Percentiles rank a stretch among this genome's conserved stretches.
Conservation (phyloP, 2,888 invertebrate genomes). For the Troglohyphantes excavatus region DNA sequence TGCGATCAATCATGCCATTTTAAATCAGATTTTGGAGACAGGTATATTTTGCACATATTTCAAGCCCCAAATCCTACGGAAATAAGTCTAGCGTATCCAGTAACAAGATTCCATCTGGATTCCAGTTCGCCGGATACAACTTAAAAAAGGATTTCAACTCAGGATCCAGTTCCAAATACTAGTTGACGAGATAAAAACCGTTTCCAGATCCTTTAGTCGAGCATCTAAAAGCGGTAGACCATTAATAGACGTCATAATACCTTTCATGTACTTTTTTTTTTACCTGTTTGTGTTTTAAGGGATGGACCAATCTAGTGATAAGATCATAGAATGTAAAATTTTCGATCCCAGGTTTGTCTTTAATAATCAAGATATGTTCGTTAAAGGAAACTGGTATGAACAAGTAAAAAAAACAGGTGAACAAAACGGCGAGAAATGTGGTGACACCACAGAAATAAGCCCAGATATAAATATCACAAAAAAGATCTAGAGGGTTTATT, state of each 20-base stretch:
- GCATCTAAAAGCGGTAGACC: constrained; percentile 9
- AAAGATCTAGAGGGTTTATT: constrained; percentile 3
- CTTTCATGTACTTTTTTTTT: constrained; percentile 9
- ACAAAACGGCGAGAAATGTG: neutral
- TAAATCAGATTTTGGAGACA: constrained; percentile 34
- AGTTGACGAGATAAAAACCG: constrained; percentile 34
- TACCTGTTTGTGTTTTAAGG: neutral
- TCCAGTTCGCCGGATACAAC: constrained; percentile 34
- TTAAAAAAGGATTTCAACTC: constrained; percentile 60
- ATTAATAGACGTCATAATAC: constrained; percentile 18
- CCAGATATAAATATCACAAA: neutral
- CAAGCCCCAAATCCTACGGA: neutral
- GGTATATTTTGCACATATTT: constrained; percentile 46
- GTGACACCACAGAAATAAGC: neutral
- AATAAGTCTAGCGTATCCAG: constrained; percentile 5
- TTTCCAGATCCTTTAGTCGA: constrained; percentile 12
- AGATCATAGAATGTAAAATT: neutral
- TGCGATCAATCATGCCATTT: neutral
- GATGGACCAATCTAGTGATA: neutral
- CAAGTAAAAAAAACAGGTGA: neutral
- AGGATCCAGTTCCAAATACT: neutral
- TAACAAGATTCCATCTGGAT: constrained; percentile 43
- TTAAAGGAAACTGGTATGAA: neutral
- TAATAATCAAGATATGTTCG: neutral
- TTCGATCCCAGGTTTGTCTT: neutral